These are phyloP conservation scores for Vireo griseus DNA, from an alignment of 2,797 vertebrate genomes.

Conservation along the genomic window DNA sequence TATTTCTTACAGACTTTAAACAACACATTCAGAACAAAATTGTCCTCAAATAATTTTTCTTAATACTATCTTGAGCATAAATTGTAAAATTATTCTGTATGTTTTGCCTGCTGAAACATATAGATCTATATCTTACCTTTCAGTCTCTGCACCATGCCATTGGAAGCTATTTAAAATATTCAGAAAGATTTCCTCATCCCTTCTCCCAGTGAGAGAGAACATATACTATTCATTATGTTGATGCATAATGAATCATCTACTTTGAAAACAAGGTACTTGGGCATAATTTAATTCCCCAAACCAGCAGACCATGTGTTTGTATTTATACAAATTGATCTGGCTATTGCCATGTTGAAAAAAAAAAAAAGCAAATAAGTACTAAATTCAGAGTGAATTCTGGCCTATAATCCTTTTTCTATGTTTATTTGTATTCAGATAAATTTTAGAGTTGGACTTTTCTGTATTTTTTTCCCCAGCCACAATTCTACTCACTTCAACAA, in stretches of 20 bases:
- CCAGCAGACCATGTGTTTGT: background rate
- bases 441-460: background rate
- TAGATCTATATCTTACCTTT: background rate
- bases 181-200: background rate
- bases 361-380: background rate
- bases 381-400: background rate
- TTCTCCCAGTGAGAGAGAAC: background rate
- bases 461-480: background rate
- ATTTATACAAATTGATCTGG: background rate
- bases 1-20: background rate
- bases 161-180: background rate
- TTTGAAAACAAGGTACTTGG: background rate
- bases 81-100: background rate
- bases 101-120: background rate
- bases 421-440: background rate
- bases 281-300: background rate
- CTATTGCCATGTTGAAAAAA: background rate
- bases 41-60: background rate
- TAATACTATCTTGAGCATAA: background rate
- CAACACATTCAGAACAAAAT: background rate
- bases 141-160: background rate
- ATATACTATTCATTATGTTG: background rate
- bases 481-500: background rate
- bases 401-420: background rate
- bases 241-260: slow-evolving; percentile 4